Conservation (phyloP, 2,797 vertebrate genomes). For the Gallinago stenura region DNA sequence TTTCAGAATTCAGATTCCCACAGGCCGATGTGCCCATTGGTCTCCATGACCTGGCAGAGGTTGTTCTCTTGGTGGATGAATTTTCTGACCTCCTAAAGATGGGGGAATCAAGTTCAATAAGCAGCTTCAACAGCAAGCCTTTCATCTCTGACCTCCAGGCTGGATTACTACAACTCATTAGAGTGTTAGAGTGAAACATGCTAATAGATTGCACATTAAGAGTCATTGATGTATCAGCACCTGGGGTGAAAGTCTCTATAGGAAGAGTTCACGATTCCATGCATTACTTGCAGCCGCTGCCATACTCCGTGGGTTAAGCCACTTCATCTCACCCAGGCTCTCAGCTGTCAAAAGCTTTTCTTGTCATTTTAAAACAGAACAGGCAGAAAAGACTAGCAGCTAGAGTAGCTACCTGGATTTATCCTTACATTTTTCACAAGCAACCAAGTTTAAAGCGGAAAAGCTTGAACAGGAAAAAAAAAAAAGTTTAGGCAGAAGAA, state of each 20-base stretch:
- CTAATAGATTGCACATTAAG: conserved; percentile 21
- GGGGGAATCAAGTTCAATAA: neutral
- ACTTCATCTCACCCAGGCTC: neutral
- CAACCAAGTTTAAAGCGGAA: neutral
- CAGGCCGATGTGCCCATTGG: neutral
- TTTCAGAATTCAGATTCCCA: neutral
- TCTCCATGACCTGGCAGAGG: conserved; percentile 6
- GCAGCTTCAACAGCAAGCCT: conserved; percentile 3
- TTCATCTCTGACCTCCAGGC: conserved; percentile 62
- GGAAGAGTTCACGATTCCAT: neutral
- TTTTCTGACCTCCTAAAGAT: conserved; percentile 37
- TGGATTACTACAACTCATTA: conserved; percentile 50
- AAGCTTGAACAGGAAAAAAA: neutral
- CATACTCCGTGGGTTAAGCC: neutral
- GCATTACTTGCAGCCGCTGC: neutral
- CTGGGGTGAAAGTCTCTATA: conserved; percentile 10
- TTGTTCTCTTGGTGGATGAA: neutral
- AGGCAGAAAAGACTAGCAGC: neutral
- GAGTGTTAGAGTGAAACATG: conserved; percentile 4
- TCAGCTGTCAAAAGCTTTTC: neutral
- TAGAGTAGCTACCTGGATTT: neutral
- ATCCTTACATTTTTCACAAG: neutral
- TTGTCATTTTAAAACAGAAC: neutral
- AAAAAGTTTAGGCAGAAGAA: neutral
- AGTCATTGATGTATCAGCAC: conserved; percentile 2